Percentiles rank a stretch among this genome's conserved stretches.
These are phyloP conservation scores for Acleris holmiana DNA, from an alignment of 2,888 invertebrate species.

Conservation along the genomic window DNA sequence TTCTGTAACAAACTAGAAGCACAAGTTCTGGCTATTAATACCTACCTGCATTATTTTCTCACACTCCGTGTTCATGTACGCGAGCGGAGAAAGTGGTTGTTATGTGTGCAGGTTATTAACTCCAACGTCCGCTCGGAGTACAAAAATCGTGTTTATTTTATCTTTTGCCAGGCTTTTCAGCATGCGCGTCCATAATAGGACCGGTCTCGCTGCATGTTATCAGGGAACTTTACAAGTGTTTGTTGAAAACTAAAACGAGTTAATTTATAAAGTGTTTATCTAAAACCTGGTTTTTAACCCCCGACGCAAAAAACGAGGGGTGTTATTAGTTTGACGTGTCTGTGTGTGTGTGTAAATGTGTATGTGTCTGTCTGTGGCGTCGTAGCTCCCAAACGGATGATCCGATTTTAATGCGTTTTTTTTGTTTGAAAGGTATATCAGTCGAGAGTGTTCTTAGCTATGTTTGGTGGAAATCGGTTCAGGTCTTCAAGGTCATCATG, in stretches of 20 bases:
- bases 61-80: conserved; percentile 24
- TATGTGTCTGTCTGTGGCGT: too few relatives aligned
- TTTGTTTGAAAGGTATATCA: too few relatives aligned
- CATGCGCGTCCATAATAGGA: conserved; percentile 44
- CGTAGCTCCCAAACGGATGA: too few relatives aligned
- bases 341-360: too few relatives aligned
- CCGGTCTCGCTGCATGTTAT: conserved; percentile 54
- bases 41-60: conserved; percentile 19
- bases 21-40: conserved; percentile 25
- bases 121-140: conserved; percentile 15
- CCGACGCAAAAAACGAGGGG: too few relatives aligned
- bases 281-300: too few relatives aligned
- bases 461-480: too few relatives aligned
- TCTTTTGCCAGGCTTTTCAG: conserved; percentile 16
- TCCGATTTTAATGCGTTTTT: too few relatives aligned
- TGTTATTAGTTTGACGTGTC: too few relatives aligned
- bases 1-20: conserved; percentile 22
- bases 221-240: conserved; percentile 49
- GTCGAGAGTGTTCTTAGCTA: too few relatives aligned
- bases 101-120: conserved; percentile 29
- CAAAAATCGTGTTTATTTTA: conserved; percentile 25
- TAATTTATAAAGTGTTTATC: too few relatives aligned
- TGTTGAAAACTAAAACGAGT: conserved; percentile 54
- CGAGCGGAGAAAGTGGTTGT: conserved; percentile 15
- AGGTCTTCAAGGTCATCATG: too few relatives aligned